Conservation (phyloP, 1,140 invertebrate genomes). For the Tetramorium simillimum region DNA sequence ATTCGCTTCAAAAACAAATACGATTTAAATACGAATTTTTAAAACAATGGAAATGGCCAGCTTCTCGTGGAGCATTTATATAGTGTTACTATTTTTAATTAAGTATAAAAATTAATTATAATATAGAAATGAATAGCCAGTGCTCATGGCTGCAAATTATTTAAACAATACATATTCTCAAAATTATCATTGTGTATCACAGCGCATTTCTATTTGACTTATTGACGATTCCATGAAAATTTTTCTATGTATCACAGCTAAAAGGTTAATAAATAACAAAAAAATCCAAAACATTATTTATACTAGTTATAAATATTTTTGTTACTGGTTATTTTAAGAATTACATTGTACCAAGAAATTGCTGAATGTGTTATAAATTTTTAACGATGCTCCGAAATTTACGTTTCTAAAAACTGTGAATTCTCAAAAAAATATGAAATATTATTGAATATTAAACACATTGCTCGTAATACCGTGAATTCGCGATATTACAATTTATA, state of each 20-base stretch:
- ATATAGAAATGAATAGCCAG: neutral
- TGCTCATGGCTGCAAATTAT: neutral
- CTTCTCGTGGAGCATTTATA: neutral
- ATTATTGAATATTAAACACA: neutral
- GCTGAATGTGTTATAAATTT: neutral
- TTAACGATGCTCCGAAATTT: neutral
- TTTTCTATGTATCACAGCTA: neutral
- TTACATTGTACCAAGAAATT: neutral
- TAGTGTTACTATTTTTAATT: neutral
- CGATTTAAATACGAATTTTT: neutral
- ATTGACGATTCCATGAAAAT: neutral
- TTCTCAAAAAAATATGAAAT: neutral
- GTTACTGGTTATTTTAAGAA: neutral
- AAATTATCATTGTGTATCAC: neutral
- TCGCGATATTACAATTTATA: neutral
- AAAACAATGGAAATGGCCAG: neutral
- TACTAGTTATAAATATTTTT: neutral
- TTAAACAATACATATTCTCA: neutral
- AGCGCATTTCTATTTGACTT: neutral
- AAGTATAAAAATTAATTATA: neutral
- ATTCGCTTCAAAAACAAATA: neutral
- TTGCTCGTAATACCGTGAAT: neutral
- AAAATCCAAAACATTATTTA: neutral
- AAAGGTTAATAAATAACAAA: constrained; percentile 1
- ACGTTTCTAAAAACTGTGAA: neutral